phyloP scores from a whole-genome alignment of 2,797 vertebrate species.

The Sebastes goodei region DNA sequence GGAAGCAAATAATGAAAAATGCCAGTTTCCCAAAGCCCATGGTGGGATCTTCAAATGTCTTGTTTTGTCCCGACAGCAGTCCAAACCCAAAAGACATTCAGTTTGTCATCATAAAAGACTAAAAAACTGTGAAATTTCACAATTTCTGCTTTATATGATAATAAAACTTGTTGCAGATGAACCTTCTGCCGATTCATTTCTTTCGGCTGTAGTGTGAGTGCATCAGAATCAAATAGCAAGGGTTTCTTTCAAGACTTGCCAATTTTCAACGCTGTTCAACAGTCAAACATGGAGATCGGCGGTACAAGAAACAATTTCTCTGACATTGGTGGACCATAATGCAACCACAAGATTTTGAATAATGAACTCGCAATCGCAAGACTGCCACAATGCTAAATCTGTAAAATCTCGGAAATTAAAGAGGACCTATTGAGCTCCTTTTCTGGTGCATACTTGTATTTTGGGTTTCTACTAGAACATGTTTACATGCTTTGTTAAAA shows the following conservation, averaged over 20 bases:
- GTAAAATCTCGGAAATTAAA: too few relatives aligned
- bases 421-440: too few relatives aligned
- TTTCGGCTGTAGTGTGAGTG: background rate
- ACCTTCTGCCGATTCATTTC: background rate
- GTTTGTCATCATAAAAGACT: background rate
- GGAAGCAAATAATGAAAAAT: background rate
- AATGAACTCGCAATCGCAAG: slow-evolving; percentile 4
- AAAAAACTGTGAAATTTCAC: background rate
- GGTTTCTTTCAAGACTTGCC: too few relatives aligned
- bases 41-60: background rate
- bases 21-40: background rate
- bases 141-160: too few relatives aligned
- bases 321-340: background rate
- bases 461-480: background rate
- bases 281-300: slow-evolving; percentile 18
- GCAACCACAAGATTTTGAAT: slow-evolving; percentile 9
- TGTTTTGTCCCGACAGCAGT: background rate
- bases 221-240: too few relatives aligned
- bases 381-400: background rate
- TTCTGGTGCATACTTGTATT: background rate
- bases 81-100: background rate
- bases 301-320: background rate
- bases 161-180: background rate
- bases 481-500: background rate
- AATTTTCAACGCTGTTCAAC: background rate